A percentile compares a stretch with the other conserved stretches of the same genome.
Evolutionary conservation across 2,113 vertebrate species (phyloP).

Genomic region (Corythornis cristatus): DNA sequence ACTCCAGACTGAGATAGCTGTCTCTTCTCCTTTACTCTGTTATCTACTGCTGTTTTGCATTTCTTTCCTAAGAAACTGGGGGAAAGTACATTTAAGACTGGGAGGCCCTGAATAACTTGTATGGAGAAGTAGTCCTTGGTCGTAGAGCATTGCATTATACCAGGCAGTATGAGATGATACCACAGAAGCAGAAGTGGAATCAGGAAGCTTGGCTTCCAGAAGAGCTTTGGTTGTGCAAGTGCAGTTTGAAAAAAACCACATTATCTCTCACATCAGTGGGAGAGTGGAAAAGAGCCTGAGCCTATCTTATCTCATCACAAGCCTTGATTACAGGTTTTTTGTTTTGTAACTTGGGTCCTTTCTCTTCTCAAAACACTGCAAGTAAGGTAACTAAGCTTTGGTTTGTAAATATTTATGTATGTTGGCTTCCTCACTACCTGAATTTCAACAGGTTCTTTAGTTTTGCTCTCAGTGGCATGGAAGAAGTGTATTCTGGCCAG

Average conservation of each 20-base stretch:
- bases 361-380: neutral
- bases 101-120: neutral
- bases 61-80: neutral
- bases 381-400: neutral
- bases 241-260: neutral
- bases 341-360: neutral
- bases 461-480: neutral
- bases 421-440: neutral
- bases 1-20: neutral
- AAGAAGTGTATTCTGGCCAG: neutral
- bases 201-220: neutral
- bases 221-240: neutral
- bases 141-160: neutral
- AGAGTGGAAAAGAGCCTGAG: neutral
- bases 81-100: neutral
- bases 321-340: neutral
- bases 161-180: neutral
- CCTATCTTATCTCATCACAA: neutral
- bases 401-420: neutral
- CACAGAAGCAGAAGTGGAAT: constrained; percentile 3
- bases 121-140: neutral
- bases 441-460: neutral
- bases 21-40: neutral
- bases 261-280: neutral
- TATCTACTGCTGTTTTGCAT: neutral